Evolutionary conservation across 1,140 invertebrate genomes (phyloP).

Genomic region (Babylonia areolata): DNA sequence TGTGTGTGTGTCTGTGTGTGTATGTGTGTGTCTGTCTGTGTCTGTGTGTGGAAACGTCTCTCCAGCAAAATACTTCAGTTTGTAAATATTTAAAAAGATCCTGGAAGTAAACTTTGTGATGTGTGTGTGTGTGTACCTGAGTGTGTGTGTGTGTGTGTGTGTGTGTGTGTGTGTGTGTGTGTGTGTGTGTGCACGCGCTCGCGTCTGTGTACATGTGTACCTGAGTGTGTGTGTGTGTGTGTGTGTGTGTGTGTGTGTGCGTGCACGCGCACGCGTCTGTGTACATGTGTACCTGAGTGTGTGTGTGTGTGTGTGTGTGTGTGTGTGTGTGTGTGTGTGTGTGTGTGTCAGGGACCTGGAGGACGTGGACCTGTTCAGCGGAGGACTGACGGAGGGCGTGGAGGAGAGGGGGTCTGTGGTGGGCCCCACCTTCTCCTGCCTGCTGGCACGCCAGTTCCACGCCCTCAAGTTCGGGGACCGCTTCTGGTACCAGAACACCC

Average conservation of each 20-base stretch:
- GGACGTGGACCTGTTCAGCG: conserved; percentile 38
- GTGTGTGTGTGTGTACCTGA: not conserved
- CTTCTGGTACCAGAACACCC: conserved; percentile 34
- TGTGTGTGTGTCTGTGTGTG: not conserved
- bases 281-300: not conserved
- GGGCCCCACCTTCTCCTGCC: conserved; percentile 85
- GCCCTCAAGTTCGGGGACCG: conserved; percentile 92
- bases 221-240: not conserved
- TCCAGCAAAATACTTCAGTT: no score
- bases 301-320: conserved; percentile 16
- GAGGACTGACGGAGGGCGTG: conserved; percentile 88
- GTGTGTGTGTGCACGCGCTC: not conserved
- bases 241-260: not conserved
- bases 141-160: not conserved
- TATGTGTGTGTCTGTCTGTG: not conserved
- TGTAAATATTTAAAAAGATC: no score
- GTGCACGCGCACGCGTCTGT: not conserved
- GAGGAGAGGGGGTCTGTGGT: conserved; percentile 91
- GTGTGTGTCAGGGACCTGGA: conserved; percentile 19
- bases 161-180: not conserved
- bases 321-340: not conserved
- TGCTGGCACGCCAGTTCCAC: conserved; percentile 94
- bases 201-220: not conserved
- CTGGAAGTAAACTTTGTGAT: no score
- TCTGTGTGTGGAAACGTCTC: not conserved